Evolutionary conservation across 35 echinoderm and acorn worm species (phyloP), one percentile per base, ranked within the genome.

Genomic region (Acanthaster planci): DNA sequence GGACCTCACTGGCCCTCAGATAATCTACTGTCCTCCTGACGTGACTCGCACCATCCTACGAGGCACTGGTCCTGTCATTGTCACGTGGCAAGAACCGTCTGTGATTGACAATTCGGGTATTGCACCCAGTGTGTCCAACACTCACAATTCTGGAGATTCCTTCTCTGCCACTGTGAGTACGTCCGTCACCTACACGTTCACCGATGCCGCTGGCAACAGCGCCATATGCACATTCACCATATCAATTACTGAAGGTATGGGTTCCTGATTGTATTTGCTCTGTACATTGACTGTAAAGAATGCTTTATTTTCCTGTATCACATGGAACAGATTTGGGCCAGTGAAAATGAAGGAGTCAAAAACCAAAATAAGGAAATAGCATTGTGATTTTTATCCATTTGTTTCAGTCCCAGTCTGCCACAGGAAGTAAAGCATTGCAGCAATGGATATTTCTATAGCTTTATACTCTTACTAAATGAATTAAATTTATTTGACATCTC

Each of bases 1-100:
- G 64, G 64, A 72, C 34, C 64, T 14, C 15, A 72, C 64, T 34
- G 21, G 21, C 34, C 64, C 64, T 31, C 21, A 35, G 34, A 29
- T 72, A 14, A 29, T 34, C 0, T 55, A 36, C 54, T 80, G 79
- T 7, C 51, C 79, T 34, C 29, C 81, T 23, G 47, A 83, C 67
- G 51, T 72, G 0, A 57, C 60, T 8, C 38, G 14, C 26, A 72
- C 64, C 34, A 72, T 34, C 14, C 34, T 72, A 26, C 22, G 64
- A 29, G 81, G 55, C 1, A 56, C 81, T 35, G 81, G 81, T 17
- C 38, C 30, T 17, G 38, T 53, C 17, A 60, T 80, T 38, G 87
- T 89, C 5, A 80, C 36, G 19, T 93, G 91, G 91, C 64, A 8
- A 31, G 86, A 89, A 39, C 91, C 91, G 14, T 78, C 80, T n/a